Percentiles rank a stretch among this genome's conserved stretches.
Evolutionary conservation across 2,113 vertebrate genomes (phyloP).

Genomic region (Miniopterus natalensis): DNA sequence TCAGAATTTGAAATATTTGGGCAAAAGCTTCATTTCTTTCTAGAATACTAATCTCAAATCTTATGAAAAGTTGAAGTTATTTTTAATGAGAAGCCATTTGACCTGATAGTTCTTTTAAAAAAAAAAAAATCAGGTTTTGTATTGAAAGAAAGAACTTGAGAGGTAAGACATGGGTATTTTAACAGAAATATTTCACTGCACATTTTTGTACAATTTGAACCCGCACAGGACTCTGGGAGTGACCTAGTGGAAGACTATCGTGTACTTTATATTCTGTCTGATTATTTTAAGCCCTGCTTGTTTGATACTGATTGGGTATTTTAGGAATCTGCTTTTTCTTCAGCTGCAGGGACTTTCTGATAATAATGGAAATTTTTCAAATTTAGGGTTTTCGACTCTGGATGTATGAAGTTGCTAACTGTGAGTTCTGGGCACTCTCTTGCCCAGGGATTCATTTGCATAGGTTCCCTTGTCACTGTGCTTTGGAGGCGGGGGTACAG

Average conservation of each 20-base stretch:
- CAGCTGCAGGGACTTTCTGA: background rate
- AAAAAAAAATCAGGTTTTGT: background rate
- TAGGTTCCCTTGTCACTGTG: background rate
- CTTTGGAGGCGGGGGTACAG: background rate
- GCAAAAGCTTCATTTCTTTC: conserved; percentile 47
- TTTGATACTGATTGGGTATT: background rate
- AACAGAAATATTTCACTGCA: background rate
- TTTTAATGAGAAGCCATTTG: conserved; percentile 35
- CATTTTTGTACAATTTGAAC: background rate
- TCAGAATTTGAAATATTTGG: conserved; percentile 53
- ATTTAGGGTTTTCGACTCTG: background rate
- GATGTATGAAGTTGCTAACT: background rate
- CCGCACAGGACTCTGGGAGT: background rate
- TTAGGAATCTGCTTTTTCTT: background rate
- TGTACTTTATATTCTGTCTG: background rate
- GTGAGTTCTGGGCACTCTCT: background rate
- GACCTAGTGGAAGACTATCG: background rate
- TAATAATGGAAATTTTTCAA: background rate
- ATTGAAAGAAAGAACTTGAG: conserved; percentile 26
- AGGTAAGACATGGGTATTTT: conserved; percentile 17
- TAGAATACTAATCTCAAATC: conserved; percentile 24
- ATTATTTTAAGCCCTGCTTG: background rate
- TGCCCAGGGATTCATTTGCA: background rate
- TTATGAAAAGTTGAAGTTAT: conserved; percentile 31
- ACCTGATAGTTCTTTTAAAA: background rate